Base-by-base conservation (phyloP, 2,113 vertebrate species). In the Piprites chloris region DNA sequence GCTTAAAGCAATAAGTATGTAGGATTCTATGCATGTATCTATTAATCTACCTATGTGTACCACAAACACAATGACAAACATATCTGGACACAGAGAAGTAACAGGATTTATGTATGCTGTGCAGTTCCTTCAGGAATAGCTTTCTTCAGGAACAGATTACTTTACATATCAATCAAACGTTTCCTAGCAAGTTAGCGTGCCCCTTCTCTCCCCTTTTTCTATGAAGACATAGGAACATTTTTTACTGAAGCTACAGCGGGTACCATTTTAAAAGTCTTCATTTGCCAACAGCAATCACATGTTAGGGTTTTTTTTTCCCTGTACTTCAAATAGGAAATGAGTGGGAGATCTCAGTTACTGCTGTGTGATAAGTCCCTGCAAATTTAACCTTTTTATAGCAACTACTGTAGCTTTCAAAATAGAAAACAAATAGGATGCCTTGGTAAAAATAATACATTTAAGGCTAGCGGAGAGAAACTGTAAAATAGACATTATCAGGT, bases 371-470 rank as follows among this genome's bases (percentile, higher is more conserved):
- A 96, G 87, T 94, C 82, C 95, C 94, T 94, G 93, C 83, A 97
- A 96, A 96, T 95, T 94, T 96, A 96, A 95, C 95, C 95, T 97
- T 96, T 96, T 96, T 96, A 96, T 96, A 96, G 95, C 90, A 96
- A 93, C 90, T 92, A 96, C 83, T 89, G 90, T 93, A 90, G 90
- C 76, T 95, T 97, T 95, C 95, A 94, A 97, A 97, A 96, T 86
- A 96, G 95, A 96, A 97, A 96, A 96, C 88, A 96, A 96, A 95
- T 92, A 96, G 80, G 88, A 94, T 71, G 83, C 73, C 80, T 92
- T 90, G 56, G 76, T 93, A 94, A 96, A 95, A 95, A 95, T 90
- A 96, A 96, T 87, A 30, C 39, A 81, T 74, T 94, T 84, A 93
- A 87, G 88, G 80, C 73, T 81, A 92, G 73, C 74, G 94, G 61